phyloP scores from a whole-genome alignment of 2,113 vertebrate genomes.

The Neofelis nebulosa region DNA sequence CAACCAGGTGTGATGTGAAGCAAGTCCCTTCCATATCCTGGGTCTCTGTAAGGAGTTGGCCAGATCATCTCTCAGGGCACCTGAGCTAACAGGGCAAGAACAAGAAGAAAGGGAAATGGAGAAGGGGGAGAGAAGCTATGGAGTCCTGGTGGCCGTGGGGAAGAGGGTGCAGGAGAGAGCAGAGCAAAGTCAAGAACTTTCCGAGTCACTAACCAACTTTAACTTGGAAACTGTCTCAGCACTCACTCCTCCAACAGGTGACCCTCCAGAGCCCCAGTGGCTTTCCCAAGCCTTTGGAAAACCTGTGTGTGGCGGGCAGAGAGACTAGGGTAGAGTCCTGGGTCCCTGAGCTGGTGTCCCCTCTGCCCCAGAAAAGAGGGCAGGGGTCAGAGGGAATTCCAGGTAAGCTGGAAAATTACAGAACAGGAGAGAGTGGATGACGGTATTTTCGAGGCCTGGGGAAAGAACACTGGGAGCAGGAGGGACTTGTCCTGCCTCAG shows the following conservation, averaged over 20 bases:
- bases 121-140: neutral
- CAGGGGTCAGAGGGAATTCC: conserved; percentile 60
- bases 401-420: conserved; percentile 77
- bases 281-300: neutral
- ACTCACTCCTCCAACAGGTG: neutral
- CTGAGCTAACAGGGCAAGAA: neutral
- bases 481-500: conserved; percentile 3
- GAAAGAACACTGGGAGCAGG: neutral
- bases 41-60: neutral
- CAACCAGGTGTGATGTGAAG: neutral
- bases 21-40: neutral
- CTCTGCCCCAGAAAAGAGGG: conserved; percentile 38
- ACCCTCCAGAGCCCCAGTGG: neutral
- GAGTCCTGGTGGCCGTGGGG: neutral
- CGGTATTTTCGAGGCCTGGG: conserved; percentile 65
- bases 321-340: conserved; percentile 11
- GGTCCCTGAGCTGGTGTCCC: neutral
- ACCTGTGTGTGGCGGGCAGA: neutral
- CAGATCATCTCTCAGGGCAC: neutral
- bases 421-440: neutral
- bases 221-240: neutral
- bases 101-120: neutral
- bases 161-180: neutral
- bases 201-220: conserved; percentile 9
- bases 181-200: neutral